Percentiles rank a stretch among this genome's conserved stretches.
phyloP scores from a whole-genome alignment of 2,113 vertebrate species.

The Podarcis raffonei region DNA sequence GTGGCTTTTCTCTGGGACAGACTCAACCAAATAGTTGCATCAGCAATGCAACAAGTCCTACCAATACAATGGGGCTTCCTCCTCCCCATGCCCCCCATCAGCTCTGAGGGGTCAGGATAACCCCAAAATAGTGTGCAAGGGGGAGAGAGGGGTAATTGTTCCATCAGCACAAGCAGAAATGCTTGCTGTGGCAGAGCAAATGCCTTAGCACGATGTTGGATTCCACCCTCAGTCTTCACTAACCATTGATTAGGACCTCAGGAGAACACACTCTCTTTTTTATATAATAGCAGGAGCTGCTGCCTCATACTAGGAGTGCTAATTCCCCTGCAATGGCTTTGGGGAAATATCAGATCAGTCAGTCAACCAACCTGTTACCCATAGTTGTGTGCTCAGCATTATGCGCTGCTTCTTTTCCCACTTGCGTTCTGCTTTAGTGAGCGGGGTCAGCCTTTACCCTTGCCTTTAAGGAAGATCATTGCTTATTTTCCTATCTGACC shows the following conservation, averaged over 20 bases:
- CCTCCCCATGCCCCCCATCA: no score
- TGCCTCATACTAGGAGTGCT: background rate
- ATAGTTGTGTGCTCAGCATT: background rate
- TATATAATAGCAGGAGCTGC: background rate
- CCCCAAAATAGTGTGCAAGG: no score
- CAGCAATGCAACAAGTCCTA: no score
- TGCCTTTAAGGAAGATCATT: background rate
- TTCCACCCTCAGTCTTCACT: background rate
- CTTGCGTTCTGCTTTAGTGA: background rate
- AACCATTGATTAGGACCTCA: background rate
- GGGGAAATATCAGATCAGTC: background rate
- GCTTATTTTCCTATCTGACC: background rate
- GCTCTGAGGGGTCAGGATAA: no score
- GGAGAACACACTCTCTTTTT: background rate
- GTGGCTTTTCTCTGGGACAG: background rate
- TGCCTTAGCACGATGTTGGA: no score
- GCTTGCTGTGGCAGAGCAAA: no score
- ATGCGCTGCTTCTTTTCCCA: background rate
- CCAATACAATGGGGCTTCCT: no score
- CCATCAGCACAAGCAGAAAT: no score
- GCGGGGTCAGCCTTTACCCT: background rate
- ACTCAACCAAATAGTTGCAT: no score
- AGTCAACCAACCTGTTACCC: background rate
- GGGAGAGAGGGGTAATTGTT: no score
- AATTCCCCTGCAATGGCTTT: background rate